phyloP scores from a whole-genome alignment of 2,797 vertebrate species.

The Pampus argenteus region DNA sequence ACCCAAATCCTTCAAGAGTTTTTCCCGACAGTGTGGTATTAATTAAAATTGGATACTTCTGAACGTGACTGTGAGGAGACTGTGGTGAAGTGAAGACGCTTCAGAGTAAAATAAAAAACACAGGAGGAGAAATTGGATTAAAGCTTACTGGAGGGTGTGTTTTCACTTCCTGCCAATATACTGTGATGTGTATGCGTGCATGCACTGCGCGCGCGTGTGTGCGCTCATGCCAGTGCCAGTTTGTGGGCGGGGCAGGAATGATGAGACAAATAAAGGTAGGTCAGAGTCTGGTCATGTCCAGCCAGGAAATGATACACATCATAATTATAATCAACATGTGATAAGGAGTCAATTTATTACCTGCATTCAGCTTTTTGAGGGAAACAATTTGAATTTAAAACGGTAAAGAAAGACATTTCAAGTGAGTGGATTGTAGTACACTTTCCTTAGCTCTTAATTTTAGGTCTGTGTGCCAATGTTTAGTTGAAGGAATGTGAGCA shows the following conservation, averaged over 20 bases:
- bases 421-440: background rate
- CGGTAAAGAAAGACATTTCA: background rate
- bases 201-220: constrained; percentile 2
- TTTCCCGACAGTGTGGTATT: no score
- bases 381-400: background rate
- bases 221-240: constrained; percentile 37
- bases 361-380: background rate
- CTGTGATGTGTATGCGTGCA: constrained; percentile 9
- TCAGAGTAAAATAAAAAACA: constrained; percentile 1
- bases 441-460: constrained; percentile 8
- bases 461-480: background rate
- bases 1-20: background rate
- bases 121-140: constrained; percentile 33
- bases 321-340: constrained; percentile 3
- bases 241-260: constrained; percentile 57
- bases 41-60: background rate
- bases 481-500: constrained; percentile 1
- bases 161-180: constrained; percentile 59
- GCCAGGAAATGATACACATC: constrained; percentile 67
- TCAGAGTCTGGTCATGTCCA: constrained; percentile 50
- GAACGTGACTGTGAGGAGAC: background rate
- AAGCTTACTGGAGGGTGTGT: constrained; percentile 58
- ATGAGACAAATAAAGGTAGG: constrained; percentile 69
- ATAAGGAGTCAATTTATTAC: background rate
- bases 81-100: constrained; percentile 17